Evolutionary conservation across 2,888 invertebrate species (phyloP), one percentile per base, ranked within the genome.

Genomic region (Tachina grossa): DNA sequence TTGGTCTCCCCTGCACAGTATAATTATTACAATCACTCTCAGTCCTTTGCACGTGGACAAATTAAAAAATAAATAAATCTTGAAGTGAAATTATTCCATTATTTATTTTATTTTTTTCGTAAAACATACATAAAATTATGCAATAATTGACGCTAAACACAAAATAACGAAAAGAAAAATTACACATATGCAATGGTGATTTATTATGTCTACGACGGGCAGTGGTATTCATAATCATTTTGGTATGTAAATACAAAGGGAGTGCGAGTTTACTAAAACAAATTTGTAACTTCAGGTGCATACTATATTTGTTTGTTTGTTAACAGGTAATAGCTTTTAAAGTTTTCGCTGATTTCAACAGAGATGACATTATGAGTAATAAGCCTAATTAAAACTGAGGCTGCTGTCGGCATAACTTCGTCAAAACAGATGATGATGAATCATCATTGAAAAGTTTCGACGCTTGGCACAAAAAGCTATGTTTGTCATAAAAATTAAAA

Each of bases 21-120:
- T 49, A 74, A 61, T 19, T 61, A 59, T 72, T n/a, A 4, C 19
- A 14, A 41, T 6, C 53, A 65, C 19, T 6, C 45, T 55, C 39
- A 66, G 66, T 66, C 3, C 41, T 11, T 49, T 6, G 8, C 31
- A 47, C 39, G 16, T 31, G 63, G 16, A 63, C 47, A 45, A 47
- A 55, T 79, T 31, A 13, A 59, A 57, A 31, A 16, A 59, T n/a
- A 14, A 57, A 65, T 22, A 53, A 77, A 49, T 4, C 45, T 19
- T 45, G 47, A 75, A 69, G 61, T 68, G 66, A 81, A 68, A 81
- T 75, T 81, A 61, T 61, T 53, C 68, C 41, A 57, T 68, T 41
- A 53, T 39, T 55, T 49, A 13, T 49, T 39, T 55, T 49, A 13
- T 49, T 57, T 19, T 22, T 43, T 51, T 6, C 39, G 47, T 72